A percentile compares a stretch with the other conserved stretches of the same genome.
These are phyloP conservation scores for Callionymus lyra DNA, from an alignment of 2,113 vertebrate species.

Conservation along the genomic window DNA sequence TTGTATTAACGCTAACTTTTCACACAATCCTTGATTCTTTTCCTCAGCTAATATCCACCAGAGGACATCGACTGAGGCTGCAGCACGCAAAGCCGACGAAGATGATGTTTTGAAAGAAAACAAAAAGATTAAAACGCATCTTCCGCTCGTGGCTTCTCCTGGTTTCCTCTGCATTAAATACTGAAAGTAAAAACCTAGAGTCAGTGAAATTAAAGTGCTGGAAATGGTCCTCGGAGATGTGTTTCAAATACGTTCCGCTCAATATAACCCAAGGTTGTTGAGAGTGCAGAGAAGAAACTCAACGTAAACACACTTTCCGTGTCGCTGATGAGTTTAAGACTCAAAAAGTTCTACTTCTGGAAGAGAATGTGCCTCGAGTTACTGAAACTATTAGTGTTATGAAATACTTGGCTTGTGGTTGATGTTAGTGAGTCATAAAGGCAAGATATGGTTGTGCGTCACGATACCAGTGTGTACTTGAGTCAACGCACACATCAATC, in stretches of 20 bases:
- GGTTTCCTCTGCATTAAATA: too few relatives aligned
- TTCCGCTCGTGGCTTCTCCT: too few relatives aligned
- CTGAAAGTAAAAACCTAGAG: constrained; percentile 1
- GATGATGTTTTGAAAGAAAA: too few relatives aligned
- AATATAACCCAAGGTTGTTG: constrained; percentile 19
- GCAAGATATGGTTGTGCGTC: too few relatives aligned
- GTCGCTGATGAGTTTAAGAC: constrained; percentile 9
- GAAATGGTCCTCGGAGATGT: neutral
- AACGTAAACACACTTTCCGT: constrained; percentile 10
- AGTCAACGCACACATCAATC: too few relatives aligned
- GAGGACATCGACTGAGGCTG: too few relatives aligned
- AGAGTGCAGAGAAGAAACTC: constrained; percentile 23
- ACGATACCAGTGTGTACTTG: constrained; percentile 34
- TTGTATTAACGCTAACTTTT: constrained; percentile 8
- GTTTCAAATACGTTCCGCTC: neutral
- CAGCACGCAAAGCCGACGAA: too few relatives aligned
- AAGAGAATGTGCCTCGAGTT: constrained; percentile 7
- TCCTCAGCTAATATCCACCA: constrained; percentile 13
- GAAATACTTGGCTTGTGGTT: constrained; percentile 18
- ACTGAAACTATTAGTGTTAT: constrained; percentile 5
- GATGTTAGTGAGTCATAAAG: too few relatives aligned
- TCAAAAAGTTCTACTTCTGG: constrained; percentile 9
- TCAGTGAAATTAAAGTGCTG: constrained; percentile 4
- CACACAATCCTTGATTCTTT: constrained; percentile 27
- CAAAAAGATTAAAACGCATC: too few relatives aligned